Base-by-base conservation (phyloP, 2,113 vertebrate species). In the Brachyhypopomus occidentalis region DNA sequence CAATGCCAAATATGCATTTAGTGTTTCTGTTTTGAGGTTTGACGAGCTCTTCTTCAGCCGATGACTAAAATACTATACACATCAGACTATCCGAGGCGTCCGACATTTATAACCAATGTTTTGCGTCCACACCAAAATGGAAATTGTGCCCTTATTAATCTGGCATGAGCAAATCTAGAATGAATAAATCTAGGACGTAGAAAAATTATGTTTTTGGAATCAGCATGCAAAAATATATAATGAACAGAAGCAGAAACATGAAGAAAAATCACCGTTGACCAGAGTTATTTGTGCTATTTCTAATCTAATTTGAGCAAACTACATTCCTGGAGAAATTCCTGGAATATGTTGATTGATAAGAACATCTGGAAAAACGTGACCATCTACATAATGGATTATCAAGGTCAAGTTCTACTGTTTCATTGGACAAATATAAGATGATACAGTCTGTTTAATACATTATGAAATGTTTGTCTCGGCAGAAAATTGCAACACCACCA, bases 401-500 rank as follows among this genome's bases (percentile, higher is more conserved):
- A 58, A 52, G 11, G 20, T 9, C 59, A 58, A 52, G 11, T 30
- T 9, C 59, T 4, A 6, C 8, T 34, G 23, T 67, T 56, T 22
- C 23, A 69, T 14, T 34, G 5, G 22, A 22, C 60, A 27, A 63
- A n/a, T 27, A 60, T 9, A 60, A 20, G 30, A 16, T 52, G 45
- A 52, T 19, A 77, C 30, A 9, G n/a, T 16, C 8, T 45, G 58
- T n/a, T 17, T 52, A n/a, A 48, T 55, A 4, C 0, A 22, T 55
- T 52, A 25, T 59, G 38, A 66, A 14, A 20, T 16, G 14, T 38
- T 55, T 38, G n/a, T 69, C 27, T 64, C 2, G 3, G 4, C 64
- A 75, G 58, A 59, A 52, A 34, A 58, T 25, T 72, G 59, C 48
- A 84, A 95, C 0, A 0, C 91, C 23, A 95, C 81, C 2, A 20